Percentiles rank a stretch among this genome's conserved stretches.
Conservation (phyloP, 2,797 vertebrate genomes). For the Neosilurus mollespiculum region DNA sequence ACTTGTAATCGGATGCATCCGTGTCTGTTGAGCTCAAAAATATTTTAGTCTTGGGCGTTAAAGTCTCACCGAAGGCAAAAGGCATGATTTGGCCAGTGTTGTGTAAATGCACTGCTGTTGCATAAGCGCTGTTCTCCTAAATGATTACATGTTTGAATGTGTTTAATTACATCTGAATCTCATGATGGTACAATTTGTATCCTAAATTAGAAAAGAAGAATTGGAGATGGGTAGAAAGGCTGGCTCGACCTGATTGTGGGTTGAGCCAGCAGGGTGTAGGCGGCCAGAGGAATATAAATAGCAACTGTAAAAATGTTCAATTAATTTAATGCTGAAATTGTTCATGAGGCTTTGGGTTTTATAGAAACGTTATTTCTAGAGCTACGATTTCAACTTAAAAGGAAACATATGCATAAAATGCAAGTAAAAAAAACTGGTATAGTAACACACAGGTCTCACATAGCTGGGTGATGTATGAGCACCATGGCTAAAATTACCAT, state of each 20-base stretch:
- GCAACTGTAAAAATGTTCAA: background rate
- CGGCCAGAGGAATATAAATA: constrained; percentile 3
- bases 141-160: background rate
- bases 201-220: background rate
- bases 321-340: background rate
- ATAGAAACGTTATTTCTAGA: background rate
- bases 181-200: background rate
- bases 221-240: background rate
- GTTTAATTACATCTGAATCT: background rate
- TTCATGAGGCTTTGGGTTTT: background rate
- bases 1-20: background rate
- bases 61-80: background rate
- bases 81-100: background rate
- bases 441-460: background rate
- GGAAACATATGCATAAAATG: background rate
- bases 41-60: background rate
- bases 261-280: background rate
- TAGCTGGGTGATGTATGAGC: no score
- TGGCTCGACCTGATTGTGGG: background rate
- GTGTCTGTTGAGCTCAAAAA: background rate
- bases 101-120: background rate
- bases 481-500: no score
- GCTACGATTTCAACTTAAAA: background rate
- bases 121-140: background rate
- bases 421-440: background rate